These are phyloP conservation scores for Octopus bimaculoides DNA, from an alignment of 1,140 invertebrate species.

Conservation along the genomic window DNA sequence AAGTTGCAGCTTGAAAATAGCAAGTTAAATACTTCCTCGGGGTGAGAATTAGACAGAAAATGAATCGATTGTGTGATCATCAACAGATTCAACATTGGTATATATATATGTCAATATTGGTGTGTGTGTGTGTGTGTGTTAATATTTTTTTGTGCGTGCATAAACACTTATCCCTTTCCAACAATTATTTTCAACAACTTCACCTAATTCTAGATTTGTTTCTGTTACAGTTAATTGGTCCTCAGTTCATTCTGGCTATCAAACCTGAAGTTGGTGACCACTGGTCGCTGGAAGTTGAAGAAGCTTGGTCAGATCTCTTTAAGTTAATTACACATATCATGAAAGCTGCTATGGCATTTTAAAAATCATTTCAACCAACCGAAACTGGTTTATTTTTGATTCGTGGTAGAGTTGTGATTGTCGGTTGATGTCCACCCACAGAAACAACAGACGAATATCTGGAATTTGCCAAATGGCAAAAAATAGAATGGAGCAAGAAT, in stretches of 20 bases:
- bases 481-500: no score
- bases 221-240: slow-evolving; percentile 60
- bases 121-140: no score
- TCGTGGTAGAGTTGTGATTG: no score
- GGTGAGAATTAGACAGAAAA: no score
- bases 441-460: no score
- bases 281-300: slow-evolving; percentile 60
- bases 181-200: slow-evolving; percentile 3
- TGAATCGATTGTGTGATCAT: no score
- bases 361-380: background rate
- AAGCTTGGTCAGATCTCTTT: slow-evolving; percentile 62
- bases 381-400: background rate
- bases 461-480: no score
- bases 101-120: no score
- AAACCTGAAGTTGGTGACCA: slow-evolving; percentile 59
- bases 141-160: background rate
- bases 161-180: background rate
- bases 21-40: no score
- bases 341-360: slow-evolving; percentile 59
- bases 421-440: no score
- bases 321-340: slow-evolving; percentile 60
- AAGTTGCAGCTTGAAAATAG: no score
- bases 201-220: slow-evolving; percentile 17
- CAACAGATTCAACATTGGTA: no score
- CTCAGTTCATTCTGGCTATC: slow-evolving; percentile 63